Percentiles rank a stretch among this genome's conserved stretches.
Evolutionary conservation across 2,888 invertebrate genomes (phyloP).

Genomic region (Teleogryllus oceanicus): DNA sequence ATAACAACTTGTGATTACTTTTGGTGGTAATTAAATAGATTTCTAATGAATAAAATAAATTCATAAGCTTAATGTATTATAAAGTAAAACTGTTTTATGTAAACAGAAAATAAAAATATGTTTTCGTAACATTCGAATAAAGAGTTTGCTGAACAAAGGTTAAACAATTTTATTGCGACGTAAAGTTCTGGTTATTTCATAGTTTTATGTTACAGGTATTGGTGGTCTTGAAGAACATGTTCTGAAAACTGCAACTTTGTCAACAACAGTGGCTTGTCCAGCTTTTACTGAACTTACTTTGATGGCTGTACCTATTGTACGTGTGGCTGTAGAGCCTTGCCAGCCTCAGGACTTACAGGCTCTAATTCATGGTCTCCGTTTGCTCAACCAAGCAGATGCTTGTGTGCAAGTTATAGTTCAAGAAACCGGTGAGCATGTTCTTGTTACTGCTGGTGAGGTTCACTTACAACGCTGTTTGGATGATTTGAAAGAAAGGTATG

Average conservation of each 20-base stretch:
- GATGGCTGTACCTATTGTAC: constrained; percentile 80
- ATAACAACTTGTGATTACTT: too few relatives aligned
- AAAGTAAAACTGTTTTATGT: too few relatives aligned
- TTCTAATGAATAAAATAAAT: too few relatives aligned
- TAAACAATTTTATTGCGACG: too few relatives aligned
- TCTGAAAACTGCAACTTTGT: constrained; percentile 85
- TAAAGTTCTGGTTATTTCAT: not conserved
- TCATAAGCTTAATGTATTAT: too few relatives aligned
- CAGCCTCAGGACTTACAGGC: constrained; percentile 71
- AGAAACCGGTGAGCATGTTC: constrained; percentile 91
- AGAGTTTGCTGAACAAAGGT: too few relatives aligned
- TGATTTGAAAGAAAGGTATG: constrained; percentile 68
- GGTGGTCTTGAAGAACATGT: constrained; percentile 81
- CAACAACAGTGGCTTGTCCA: constrained; percentile 75
- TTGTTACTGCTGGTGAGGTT: constrained; percentile 94
- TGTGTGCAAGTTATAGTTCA: constrained; percentile 87
- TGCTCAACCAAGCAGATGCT: constrained; percentile 91
- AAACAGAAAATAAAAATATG: too few relatives aligned
- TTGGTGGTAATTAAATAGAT: too few relatives aligned
- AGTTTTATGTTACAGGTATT: constrained; percentile 57
- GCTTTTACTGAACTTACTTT: constrained; percentile 79
- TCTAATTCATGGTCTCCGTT: constrained; percentile 62
- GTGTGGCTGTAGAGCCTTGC: constrained; percentile 88
- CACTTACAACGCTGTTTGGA: constrained; percentile 94
- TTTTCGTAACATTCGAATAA: too few relatives aligned